Base-by-base conservation (phyloP, 2,797 vertebrate genomes). In the Aulostomus chinensis region DNA sequence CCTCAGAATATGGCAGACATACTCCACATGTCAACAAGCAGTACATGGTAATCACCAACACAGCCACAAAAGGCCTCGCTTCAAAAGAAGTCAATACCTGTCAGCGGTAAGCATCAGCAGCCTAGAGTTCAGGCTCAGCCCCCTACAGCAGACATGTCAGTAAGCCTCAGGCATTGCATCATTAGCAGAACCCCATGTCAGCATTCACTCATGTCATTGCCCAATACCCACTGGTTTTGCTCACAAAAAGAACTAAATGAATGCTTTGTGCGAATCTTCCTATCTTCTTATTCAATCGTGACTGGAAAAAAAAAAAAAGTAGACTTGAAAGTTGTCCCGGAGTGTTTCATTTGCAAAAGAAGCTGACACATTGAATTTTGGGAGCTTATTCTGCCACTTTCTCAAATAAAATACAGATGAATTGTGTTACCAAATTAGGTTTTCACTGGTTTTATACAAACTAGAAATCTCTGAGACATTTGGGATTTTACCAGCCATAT, bases 1-100 rank as follows among this genome's bases (percentile, higher is more conserved):
- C 5, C 29, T 37, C 59, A 49, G 52, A 65, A 69, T 72, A 48
- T 51, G 49, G 35, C 66, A 51, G 42, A 43, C 35, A 30, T 20
- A 36, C 55, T 56, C 63, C 42, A 72, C 71, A 61, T 78, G 76
- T 81, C 73, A 82, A 65, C 66, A 74, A 57, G 62, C 52, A 21
- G 57, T 40, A 62, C 68, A 75, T 66, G 50, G 77, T 76, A 85
- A 88, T 88, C 77, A 80, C 62, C 62, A 74, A 46, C 59, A 58
- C 56, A 62, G 68, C 77, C 72, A 61, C 66, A 50, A 58, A 73
- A 64, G 71, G 58, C 51, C 69, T 52, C 5, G 70, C 57, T 54
- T 81, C 65, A 71, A 72, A 81, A 67, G 59, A 63, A 82, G 82
- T 89, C 81, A 36, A 85, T 87, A 87, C 53, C 79, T 85, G 86